Conservation (phyloP, 1,140 invertebrate species). For the Neodiprion lecontei region DNA sequence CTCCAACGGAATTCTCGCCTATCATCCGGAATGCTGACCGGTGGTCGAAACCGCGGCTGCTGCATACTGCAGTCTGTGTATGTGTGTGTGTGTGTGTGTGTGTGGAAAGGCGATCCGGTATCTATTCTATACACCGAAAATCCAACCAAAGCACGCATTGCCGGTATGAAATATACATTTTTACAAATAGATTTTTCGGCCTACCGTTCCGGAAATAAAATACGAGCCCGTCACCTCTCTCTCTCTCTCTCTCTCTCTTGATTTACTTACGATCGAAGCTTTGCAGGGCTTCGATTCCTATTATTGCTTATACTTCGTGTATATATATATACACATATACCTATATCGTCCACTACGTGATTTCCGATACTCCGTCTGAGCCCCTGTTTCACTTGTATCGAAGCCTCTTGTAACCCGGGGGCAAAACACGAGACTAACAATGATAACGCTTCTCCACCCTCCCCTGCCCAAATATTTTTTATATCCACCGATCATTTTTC, state of each 20-base stretch:
- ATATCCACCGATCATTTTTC: too few species aligned
- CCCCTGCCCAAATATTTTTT: too few species aligned
- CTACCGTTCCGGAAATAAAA: not conserved
- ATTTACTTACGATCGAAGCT: not conserved
- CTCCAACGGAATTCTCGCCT: not conserved
- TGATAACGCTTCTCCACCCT: too few species aligned
- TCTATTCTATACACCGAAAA: not conserved
- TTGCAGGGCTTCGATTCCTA: not conserved
- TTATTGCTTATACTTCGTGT: not conserved
- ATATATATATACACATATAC: not conserved
- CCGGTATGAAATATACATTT: conserved; percentile 1
- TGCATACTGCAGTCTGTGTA: not conserved
- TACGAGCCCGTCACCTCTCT: not conserved
- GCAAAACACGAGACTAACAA: too few species aligned
- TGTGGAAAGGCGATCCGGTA: too few species aligned
- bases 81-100: too few species aligned
- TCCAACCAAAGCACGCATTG: not conserved
- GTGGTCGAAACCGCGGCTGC: not conserved
- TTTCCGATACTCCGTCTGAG: too few species aligned
- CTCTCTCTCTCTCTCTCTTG: too few species aligned
- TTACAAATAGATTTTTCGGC: conserved; percentile 7
- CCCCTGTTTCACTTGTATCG: too few species aligned
- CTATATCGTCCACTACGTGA: too few species aligned
- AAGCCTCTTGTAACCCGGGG: too few species aligned
- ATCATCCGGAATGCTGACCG: not conserved